phyloP scores from a whole-genome alignment of 2,888 invertebrate genomes.

The Ophioninae sp. region DNA sequence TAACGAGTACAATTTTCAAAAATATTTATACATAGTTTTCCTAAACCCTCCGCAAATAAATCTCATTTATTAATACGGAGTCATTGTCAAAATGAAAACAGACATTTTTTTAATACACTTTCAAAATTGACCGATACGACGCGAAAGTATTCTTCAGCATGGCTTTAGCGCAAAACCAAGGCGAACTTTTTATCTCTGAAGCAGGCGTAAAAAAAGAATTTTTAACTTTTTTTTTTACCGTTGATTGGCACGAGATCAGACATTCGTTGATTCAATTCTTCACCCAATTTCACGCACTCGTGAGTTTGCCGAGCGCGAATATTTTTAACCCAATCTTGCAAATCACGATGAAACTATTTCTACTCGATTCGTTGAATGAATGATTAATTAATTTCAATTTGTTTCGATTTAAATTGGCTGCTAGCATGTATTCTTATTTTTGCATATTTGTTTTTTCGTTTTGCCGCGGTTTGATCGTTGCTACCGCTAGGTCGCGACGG shows the following conservation, averaged over 20 bases:
- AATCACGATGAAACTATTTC: constrained; percentile 1
- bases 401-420: constrained; percentile 57
- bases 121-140: not conserved
- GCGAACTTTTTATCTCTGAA: not conserved
- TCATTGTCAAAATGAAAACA: not conserved
- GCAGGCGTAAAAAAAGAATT: not conserved
- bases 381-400: constrained; percentile 45
- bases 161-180: not conserved
- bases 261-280: not conserved
- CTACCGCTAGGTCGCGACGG: constrained; percentile 88
- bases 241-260: not conserved
- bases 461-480: constrained; percentile 81
- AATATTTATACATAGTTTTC: too few species aligned
- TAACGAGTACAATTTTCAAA: too few species aligned
- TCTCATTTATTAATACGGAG: not conserved
- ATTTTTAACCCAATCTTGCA: constrained; percentile 1
- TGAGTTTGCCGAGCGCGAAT: not conserved
- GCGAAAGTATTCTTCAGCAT: not conserved
- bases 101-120: not conserved
- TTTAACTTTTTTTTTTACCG: not conserved
- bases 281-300: not conserved
- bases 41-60: not conserved
- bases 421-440: constrained; percentile 74
- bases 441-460: constrained; percentile 80
- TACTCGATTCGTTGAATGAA: constrained; percentile 35